phyloP scores from a whole-genome alignment of 2,888 invertebrate species.

The Drosophila lutescens region DNA sequence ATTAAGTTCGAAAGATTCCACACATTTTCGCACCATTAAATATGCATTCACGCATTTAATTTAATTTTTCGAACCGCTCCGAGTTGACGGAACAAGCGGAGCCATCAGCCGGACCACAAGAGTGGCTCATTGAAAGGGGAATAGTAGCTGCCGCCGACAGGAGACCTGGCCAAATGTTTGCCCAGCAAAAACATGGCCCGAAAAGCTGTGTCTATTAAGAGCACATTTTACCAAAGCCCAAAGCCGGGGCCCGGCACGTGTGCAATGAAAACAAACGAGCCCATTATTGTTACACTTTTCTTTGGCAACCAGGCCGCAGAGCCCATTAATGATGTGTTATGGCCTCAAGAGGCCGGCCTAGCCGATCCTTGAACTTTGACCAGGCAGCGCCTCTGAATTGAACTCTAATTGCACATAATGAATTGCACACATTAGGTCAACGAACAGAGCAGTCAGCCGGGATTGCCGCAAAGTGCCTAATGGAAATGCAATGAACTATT shows the following conservation, averaged over 20 bases:
- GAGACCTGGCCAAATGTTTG: slow-evolving; percentile 39
- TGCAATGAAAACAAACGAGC: slow-evolving; percentile 69
- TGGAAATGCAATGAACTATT: slow-evolving; percentile 62
- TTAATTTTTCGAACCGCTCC: slow-evolving; percentile 31
- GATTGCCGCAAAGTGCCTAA: slow-evolving; percentile 44
- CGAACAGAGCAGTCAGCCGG: slow-evolving; percentile 37
- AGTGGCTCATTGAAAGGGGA: slow-evolving; percentile 32
- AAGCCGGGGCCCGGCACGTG: slow-evolving; percentile 56
- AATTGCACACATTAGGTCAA: slow-evolving; percentile 69
- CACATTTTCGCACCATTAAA: slow-evolving; percentile 44
- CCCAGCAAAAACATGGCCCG: slow-evolving; percentile 58
- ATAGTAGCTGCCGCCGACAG: slow-evolving; percentile 9
- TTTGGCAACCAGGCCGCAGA: slow-evolving; percentile 23
- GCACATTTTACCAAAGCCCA: slow-evolving; percentile 56
- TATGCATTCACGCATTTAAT: slow-evolving; percentile 44
- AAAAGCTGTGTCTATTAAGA: slow-evolving; percentile 72
- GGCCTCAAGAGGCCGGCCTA: slow-evolving; percentile 43
- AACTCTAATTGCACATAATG: slow-evolving; percentile 74
- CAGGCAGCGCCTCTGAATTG: slow-evolving; percentile 55
- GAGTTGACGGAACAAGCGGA: slow-evolving; percentile 32
- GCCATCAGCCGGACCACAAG: slow-evolving; percentile 38
- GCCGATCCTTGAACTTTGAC: slow-evolving; percentile 60
- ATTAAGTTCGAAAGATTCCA: slow-evolving; percentile 25
- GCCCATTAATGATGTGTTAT: slow-evolving; percentile 64
- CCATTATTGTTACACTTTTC: slow-evolving; percentile 67